Evolutionary conservation across 1,140 invertebrate species (phyloP), one percentile per base, ranked within the genome.

Genomic region (Melipona quadrifasciata): DNA sequence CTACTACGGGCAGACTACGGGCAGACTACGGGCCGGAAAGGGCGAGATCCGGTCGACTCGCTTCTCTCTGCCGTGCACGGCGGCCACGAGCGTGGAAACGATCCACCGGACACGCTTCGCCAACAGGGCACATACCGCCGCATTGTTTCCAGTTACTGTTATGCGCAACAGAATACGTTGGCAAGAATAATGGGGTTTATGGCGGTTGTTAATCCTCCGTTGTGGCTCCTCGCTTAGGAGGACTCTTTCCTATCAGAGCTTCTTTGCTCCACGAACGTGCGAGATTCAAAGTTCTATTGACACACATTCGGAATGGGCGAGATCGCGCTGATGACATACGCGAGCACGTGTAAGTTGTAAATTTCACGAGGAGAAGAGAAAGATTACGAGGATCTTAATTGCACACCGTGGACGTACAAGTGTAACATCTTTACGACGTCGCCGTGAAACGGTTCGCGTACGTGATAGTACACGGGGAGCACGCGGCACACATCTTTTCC

Each of bases 81-180:
- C 57, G 78, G 77, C 65, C 67, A 83, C 79, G 79, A 85, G 85
- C 80, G 80, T 83, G 85, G 80, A 86, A 83, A 86, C 85, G 85
- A 86, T 77, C 80, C 72, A 65, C 80, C 71, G 73, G 84, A 86
- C 72, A 86, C 80, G 80, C 64, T 81, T 55, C 65, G 84, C 80
- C 55, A n/a, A 64, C 58, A 34, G 79, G 51, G 57, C 61, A 58
- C 31, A 77, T 31, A 55, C 70, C 31, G 67, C 58, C 24, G 77
- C 58, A 83, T 83, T 83, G 82, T 83, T 83, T 58, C 39, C 5
- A 53, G 79, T 86, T 47, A 86, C 84, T 86, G 84, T 86, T 86
- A 86, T 71, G 58, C 51, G 65, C 80, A 71, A n/a, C 47, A 55
- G 72, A 71, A 74, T 77, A 86, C 57, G 73, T 82, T 64, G 57